phyloP scores from a whole-genome alignment of 2,888 invertebrate species.

The Plusia festucae region DNA sequence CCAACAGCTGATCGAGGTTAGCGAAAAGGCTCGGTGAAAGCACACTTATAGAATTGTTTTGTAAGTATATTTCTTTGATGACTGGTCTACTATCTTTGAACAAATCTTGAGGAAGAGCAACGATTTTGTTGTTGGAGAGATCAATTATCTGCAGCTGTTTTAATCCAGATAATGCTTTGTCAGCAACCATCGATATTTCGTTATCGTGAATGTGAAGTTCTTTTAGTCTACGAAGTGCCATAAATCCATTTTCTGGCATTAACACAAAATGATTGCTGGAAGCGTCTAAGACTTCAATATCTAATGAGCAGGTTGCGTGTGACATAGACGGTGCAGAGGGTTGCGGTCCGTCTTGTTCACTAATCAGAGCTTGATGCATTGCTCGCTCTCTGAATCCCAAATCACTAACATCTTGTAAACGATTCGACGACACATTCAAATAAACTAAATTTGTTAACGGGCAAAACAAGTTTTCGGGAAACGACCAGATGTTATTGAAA shows the following conservation, averaged over 20 bases:
- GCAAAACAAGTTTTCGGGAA: slow-evolving; percentile 96
- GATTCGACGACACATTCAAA: slow-evolving; percentile 96
- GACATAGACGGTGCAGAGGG: slow-evolving; percentile 81
- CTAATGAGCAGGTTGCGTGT: slow-evolving; percentile 92
- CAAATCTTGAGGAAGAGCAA: slow-evolving; percentile 95
- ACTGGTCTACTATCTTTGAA: slow-evolving; percentile 94
- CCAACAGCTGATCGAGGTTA: slow-evolving; percentile 94
- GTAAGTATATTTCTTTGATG: slow-evolving; percentile 96
- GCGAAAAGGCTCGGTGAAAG: slow-evolving; percentile 95
- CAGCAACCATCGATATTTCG: slow-evolving; percentile 96
- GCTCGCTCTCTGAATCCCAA: slow-evolving; percentile 94
- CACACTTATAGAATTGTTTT: slow-evolving; percentile 97
- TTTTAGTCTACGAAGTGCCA: slow-evolving; percentile 93
- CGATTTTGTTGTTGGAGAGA: slow-evolving; percentile 96
- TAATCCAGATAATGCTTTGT: slow-evolving; percentile 94
- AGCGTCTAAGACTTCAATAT: slow-evolving; percentile 95
- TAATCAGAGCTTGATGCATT: slow-evolving; percentile 91
- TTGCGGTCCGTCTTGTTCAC: slow-evolving; percentile 87
- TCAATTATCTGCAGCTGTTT: slow-evolving; percentile 95
- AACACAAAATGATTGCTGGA: slow-evolving; percentile 96
- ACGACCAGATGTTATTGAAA: slow-evolving; percentile 96
- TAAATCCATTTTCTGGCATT: slow-evolving; percentile 95
- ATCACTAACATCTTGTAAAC: slow-evolving; percentile 96
- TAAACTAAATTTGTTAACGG: slow-evolving; percentile 93
- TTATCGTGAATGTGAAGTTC: slow-evolving; percentile 96